Base-by-base conservation (phyloP, 1,140 invertebrate species). In the Antheraea mylitta region DNA sequence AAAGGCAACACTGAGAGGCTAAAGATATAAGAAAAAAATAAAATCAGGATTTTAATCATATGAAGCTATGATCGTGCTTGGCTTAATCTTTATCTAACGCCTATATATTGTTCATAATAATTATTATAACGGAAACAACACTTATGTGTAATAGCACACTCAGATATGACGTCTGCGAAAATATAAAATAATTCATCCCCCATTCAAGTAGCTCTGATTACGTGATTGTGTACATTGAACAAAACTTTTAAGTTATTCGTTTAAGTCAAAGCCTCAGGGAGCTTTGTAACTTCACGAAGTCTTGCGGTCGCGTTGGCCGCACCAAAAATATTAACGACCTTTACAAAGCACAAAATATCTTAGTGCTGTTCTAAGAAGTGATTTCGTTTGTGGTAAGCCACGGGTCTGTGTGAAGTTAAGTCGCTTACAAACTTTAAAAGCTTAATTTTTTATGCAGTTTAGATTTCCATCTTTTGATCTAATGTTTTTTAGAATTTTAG, bases 201-300 rank as follows among this genome's bases (percentile, higher is more conserved):
- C 22, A 36, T 61, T 22, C 19, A 61, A 13, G 19, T 30, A 10
- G 1, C 53, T 36, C 19, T 53, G 22, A 58, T 13, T 36, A 30
- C 58, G 65, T 18, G 10, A 11, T 22, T 45, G 64, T 45, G 8
- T 48, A 37, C n/a, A 37, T 8, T 18, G 63, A 67, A 16, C 70
- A 68, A 53, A 85, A 82, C 74, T 86, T 83, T 82, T 86, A 83
- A 86, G 78, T 83, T 82, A 86, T 86, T 82, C 80, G 74, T 81
- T 77, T 75, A 69, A 73, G 72, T 66, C 64, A 42, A 62, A 71
- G 64, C 68, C 75, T 71, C 69, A 68, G 53, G 65, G 67, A 70
- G 22, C 67, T 71, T 77, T 64, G 73, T 62, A 76, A 79, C 67
- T 78, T 77, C 63, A 69, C 73, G 79, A 74, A 74, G 70, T 74